Base-by-base conservation (phyloP, 2,888 invertebrate genomes). In the Chouioia cunea region DNA sequence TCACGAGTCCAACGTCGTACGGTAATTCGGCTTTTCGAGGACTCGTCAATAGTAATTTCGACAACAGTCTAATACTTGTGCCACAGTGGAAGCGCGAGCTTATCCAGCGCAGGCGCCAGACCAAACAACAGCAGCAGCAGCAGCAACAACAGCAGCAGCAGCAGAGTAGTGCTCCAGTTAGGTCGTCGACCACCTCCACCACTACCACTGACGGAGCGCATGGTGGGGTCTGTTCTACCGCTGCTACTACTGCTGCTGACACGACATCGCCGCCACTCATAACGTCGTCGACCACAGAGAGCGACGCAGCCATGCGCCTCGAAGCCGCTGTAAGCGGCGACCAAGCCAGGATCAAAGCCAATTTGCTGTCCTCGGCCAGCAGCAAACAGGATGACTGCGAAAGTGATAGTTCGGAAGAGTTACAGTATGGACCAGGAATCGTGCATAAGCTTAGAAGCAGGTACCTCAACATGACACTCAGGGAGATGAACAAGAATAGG, bases 361-460 rank as follows among this genome's bases (percentile, higher is more conserved):
- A 63, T 27, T 27, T 58, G 60, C 2, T 47, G 22, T 56, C 36
- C 46, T 27, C 36, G 10, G 6, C 6, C 36, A 36, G 10, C 36
- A 44, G 27, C 48, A 50, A 68, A 3, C 54, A 53, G 23, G 83
- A 83, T 47, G 87, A 86, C 54, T 84, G 83, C 63, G 87, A 88
- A 73, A 88, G 88, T 67, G 90, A 90, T 81, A 89, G 89, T 64
- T 89, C 89, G 77, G 95, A 95, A 86, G 96, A 96, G 83, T 87
- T 96, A 70, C 92, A 93, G 82, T 96, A 96, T 87, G 96, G 96
- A 0, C 96, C 96, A 63, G 96, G 96, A 70, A 96, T 96, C 82
- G 96, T 96, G 48, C 94, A 93, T 81, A 93, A 93, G 79, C 89
- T 96, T 77, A 92, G 94, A 83, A 93, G 94, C 82, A 92, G 94